Conservation (phyloP, 2,888 invertebrate genomes). For the Lobophora halterata region DNA sequence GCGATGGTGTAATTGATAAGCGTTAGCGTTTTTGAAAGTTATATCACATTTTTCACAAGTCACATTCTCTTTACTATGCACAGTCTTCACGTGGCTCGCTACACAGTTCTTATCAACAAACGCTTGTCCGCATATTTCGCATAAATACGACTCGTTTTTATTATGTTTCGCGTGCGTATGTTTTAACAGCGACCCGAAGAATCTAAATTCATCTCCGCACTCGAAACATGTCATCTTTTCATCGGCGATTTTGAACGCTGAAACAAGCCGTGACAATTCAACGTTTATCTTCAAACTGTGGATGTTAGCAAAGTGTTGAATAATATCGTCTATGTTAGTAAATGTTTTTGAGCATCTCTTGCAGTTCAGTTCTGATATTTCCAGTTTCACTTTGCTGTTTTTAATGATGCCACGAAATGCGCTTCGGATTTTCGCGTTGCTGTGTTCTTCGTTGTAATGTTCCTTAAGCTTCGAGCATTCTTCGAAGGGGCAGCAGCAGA, state of each 20-base stretch:
- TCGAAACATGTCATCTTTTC: constrained; percentile 47
- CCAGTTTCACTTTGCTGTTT: constrained; percentile 43
- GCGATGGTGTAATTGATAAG: constrained; percentile 37
- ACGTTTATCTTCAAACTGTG: constrained; percentile 44
- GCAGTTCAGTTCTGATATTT: constrained; percentile 45
- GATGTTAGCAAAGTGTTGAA: constrained; percentile 34
- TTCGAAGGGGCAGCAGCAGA: constrained; percentile 42
- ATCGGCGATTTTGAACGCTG: constrained; percentile 47
- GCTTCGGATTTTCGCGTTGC: constrained; percentile 37
- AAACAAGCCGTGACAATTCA: constrained; percentile 35
- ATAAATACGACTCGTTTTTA: constrained; percentile 42
- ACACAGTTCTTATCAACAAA: constrained; percentile 54
- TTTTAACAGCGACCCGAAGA: constrained; percentile 48
- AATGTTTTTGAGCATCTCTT: constrained; percentile 39
- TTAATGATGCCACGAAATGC: constrained; percentile 36
- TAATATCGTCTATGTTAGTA: constrained; percentile 37
- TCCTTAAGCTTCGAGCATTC: constrained; percentile 37
- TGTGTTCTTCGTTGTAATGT: constrained; percentile 45
- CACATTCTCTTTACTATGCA: constrained; percentile 38
- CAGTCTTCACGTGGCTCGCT: constrained; percentile 48
- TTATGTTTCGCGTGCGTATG: constrained; percentile 52
- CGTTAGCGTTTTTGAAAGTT: constrained; percentile 38
- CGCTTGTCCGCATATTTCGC: constrained; percentile 60
- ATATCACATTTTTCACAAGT: constrained; percentile 43
- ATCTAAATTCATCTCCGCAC: constrained; percentile 48